phyloP scores from a whole-genome alignment of 2,113 vertebrate species.

The Macaca nemestrina region DNA sequence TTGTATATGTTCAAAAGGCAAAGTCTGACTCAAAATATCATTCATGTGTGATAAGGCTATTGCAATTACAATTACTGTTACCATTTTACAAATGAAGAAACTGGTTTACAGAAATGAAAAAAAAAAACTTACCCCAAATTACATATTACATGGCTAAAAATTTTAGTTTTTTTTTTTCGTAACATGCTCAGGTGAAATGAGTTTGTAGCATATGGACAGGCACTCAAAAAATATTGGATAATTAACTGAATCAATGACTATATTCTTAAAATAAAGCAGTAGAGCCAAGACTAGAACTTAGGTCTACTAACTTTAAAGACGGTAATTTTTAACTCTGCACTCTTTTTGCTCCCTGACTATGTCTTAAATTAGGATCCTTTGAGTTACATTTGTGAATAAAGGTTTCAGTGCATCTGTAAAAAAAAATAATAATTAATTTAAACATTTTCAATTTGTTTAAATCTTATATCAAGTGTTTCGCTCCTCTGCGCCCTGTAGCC shows the following conservation, averaged over 20 bases:
- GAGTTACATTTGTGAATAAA: not conserved
- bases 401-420: not conserved
- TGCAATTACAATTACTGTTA: not conserved
- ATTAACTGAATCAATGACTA: not conserved
- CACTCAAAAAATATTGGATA: not conserved
- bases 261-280: not conserved
- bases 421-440: not conserved
- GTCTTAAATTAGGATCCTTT: not conserved
- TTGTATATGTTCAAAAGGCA: not conserved
- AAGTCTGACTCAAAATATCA: not conserved
- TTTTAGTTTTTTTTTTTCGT: not conserved
- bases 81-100: not conserved
- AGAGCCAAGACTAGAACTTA: not conserved
- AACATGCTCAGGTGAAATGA: not conserved
- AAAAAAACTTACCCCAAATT: not conserved
- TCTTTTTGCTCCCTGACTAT: not conserved
- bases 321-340: not conserved
- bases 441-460: not conserved
- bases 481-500: not conserved
- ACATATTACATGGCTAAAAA: not conserved
- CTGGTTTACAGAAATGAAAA: not conserved
- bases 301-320: not conserved
- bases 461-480: not conserved
- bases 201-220: not conserved
- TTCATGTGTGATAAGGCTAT: not conserved